Evolutionary conservation across 2,888 invertebrate genomes (phyloP).

Genomic region (Temnothorax ravouxi): DNA sequence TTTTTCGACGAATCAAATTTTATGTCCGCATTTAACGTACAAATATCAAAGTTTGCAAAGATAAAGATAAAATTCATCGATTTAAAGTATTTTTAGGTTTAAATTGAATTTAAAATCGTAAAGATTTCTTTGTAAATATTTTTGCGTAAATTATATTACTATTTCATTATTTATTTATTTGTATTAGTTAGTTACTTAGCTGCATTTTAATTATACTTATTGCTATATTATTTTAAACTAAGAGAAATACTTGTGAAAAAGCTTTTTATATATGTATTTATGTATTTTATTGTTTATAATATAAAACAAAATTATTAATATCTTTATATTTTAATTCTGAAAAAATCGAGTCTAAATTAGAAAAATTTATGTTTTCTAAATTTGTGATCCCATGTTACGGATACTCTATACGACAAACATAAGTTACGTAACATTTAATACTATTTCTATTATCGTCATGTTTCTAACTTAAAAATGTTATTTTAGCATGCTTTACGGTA

Average conservation of each 20-base stretch:
- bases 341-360: not conserved
- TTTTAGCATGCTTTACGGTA: conserved; percentile 10
- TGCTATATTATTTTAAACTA: not conserved
- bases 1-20: conserved; percentile 63
- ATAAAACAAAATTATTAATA: not conserved
- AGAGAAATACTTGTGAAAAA: not conserved
- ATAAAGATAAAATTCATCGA: conserved; percentile 48
- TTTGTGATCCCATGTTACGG: not conserved
- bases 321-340: not conserved
- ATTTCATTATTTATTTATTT: conserved; percentile 1
- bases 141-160: not conserved
- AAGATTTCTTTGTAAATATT: conserved; percentile 36
- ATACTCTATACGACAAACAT: not conserved
- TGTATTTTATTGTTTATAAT: not conserved
- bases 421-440: not conserved
- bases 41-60: conserved; percentile 55
- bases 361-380: not conserved
- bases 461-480: conserved; percentile 26
- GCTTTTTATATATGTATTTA: not conserved
- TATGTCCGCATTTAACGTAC: conserved; percentile 61
- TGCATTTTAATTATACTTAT: not conserved
- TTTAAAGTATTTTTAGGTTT: conserved; percentile 67
- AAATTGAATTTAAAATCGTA: conserved; percentile 8
- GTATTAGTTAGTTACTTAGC: not conserved
- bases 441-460: conserved; percentile 4